phyloP scores from a whole-genome alignment of 2,888 invertebrate species.

The Calameuta idolon region DNA sequence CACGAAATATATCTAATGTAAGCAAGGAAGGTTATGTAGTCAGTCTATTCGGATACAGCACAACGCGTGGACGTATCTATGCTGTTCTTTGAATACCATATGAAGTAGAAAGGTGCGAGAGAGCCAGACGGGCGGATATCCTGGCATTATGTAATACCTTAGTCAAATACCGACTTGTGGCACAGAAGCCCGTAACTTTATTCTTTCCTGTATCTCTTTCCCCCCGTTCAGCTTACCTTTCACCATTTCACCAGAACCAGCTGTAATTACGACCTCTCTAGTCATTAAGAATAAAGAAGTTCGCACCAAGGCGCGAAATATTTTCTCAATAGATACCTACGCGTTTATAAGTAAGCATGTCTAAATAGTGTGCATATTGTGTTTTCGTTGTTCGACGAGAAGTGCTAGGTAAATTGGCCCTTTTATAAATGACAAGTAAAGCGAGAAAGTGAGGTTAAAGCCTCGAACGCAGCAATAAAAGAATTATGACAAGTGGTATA shows the following conservation, averaged over 20 bases:
- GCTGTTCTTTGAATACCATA: constrained; percentile 39
- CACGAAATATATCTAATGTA: not conserved
- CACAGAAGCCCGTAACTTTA: not conserved
- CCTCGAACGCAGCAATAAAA: not conserved
- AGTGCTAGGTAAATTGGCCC: not conserved
- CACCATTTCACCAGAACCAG: not conserved
- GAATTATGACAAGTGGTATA: not conserved
- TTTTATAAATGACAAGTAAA: not conserved
- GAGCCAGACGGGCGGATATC: constrained; percentile 40
- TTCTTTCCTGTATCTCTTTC: not conserved
- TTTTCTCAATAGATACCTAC: not conserved
- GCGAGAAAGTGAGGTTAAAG: not conserved
- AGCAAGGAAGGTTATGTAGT: not conserved
- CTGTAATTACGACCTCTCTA: not conserved
- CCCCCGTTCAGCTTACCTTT: not conserved
- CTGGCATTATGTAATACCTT: constrained; percentile 37
- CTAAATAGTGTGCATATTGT: not conserved
- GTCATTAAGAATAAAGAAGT: not conserved
- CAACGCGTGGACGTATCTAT: constrained; percentile 21
- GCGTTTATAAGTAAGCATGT: not conserved
- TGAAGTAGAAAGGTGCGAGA: constrained; percentile 29
- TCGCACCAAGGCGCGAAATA: not conserved
- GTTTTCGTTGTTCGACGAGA: not conserved
- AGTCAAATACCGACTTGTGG: not conserved
- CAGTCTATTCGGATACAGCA: not conserved